These are phyloP conservation scores for Ctenochaetus hawaiiensis DNA, from an alignment of 2,797 vertebrate genomes.

Conservation along the genomic window DNA sequence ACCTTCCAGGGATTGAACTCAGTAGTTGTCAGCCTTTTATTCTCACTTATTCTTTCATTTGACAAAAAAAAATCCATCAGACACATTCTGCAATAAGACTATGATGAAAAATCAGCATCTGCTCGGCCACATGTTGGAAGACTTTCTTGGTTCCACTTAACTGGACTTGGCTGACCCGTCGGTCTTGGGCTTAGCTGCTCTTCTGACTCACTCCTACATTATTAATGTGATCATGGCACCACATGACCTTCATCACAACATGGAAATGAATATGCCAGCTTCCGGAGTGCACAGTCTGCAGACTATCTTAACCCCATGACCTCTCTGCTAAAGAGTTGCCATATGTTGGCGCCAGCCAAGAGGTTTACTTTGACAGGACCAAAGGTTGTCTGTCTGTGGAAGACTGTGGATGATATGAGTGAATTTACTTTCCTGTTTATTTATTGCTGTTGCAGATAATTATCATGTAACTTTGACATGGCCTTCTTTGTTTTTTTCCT, in stretches of 20 bases:
- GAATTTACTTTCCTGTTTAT: neutral
- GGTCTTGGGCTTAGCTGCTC: conserved; percentile 35
- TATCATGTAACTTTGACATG: neutral
- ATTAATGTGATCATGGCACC: conserved; percentile 64
- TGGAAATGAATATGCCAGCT: conserved; percentile 56
- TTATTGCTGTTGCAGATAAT: neutral
- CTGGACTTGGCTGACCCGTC: conserved; percentile 31
- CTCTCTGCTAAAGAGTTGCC: conserved; percentile 14
- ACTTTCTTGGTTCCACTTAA: conserved; percentile 35
- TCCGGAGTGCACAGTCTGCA: neutral
- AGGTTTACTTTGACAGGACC: conserved; percentile 15
- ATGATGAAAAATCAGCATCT: conserved; percentile 34
- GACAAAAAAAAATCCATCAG: too few relatives aligned
- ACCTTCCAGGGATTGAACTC: neutral
- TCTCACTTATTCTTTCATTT: too few relatives aligned
- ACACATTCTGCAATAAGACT: conserved; percentile 7
- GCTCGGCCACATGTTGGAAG: conserved; percentile 25
- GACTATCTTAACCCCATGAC: conserved; percentile 37
- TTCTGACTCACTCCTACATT: conserved; percentile 62
- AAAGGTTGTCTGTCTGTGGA: conserved; percentile 6
- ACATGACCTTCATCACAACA: conserved; percentile 60
- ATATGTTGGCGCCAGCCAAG: conserved; percentile 15
- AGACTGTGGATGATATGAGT: neutral
- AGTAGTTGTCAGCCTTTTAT: too few relatives aligned
- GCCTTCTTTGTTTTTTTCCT: neutral